phyloP scores from a whole-genome alignment of 2,888 invertebrate species.

The Gasteruption jaculator region DNA sequence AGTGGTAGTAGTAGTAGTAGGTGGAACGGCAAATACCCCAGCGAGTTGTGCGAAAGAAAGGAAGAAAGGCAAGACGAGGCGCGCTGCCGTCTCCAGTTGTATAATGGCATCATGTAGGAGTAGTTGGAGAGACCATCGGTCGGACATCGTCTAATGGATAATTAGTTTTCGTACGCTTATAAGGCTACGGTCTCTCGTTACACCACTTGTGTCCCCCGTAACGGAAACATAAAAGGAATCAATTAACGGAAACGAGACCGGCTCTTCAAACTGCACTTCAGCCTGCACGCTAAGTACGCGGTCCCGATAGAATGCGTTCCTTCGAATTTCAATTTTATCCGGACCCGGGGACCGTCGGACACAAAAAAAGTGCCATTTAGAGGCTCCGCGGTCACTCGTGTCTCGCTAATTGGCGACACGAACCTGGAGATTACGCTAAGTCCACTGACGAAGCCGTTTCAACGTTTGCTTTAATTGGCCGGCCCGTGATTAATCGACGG shows the following conservation, averaged over 20 bases:
- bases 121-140: slow-evolving; percentile 21
- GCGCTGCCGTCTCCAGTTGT: slow-evolving; percentile 4
- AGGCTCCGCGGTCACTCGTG: too few species aligned
- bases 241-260: too few species aligned
- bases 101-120: slow-evolving; percentile 1
- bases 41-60: slow-evolving; percentile 4
- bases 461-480: slow-evolving; percentile 23
- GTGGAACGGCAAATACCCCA: too few species aligned
- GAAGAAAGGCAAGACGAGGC: not conserved
- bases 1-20: slow-evolving; percentile 15
- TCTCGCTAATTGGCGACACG: slow-evolving; percentile 7
- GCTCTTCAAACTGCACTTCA: too few species aligned
- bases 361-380: too few species aligned
- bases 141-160: slow-evolving; percentile 22
- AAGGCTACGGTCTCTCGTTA: slow-evolving; percentile 31
- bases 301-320: too few species aligned
- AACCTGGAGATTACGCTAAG: slow-evolving; percentile 12
- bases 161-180: slow-evolving; percentile 27
- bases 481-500: slow-evolving; percentile 25
- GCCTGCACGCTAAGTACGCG: too few species aligned
- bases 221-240: not conserved
- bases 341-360: too few species aligned
- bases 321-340: too few species aligned
- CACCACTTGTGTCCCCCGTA: slow-evolving; percentile 5
- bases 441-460: slow-evolving; percentile 14